These are phyloP conservation scores for Magallana ariakensis DNA, from an alignment of 1,140 invertebrate genomes.

Conservation along the genomic window DNA sequence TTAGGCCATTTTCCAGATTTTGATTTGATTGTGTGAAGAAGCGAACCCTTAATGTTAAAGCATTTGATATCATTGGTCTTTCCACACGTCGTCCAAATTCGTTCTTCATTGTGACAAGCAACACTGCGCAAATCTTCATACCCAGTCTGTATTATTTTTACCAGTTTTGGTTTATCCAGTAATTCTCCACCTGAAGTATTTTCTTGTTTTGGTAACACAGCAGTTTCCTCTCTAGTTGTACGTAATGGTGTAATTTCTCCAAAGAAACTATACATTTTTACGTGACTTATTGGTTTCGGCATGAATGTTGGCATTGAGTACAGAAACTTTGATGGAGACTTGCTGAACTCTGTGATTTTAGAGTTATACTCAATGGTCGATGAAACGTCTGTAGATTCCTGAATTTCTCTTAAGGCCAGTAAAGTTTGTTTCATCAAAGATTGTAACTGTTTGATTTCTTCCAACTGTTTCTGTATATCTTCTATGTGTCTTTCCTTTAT, in stretches of 20 bases:
- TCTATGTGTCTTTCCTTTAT: not conserved
- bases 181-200: not conserved
- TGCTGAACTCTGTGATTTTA: not conserved
- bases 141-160: not conserved
- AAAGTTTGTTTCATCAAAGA: not conserved
- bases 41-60: not conserved
- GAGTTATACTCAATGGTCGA: not conserved
- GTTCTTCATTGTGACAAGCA: not conserved
- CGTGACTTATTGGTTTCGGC: not conserved
- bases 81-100: not conserved
- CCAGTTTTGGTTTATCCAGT: not conserved
- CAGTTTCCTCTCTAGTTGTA: not conserved
- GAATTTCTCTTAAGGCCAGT: not conserved
- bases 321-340: not conserved
- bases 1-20: not conserved
- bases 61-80: not conserved
- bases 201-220: not conserved
- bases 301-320: not conserved
- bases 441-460: not conserved
- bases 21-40: not conserved
- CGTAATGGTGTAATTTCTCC: too few species aligned
- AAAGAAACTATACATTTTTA: not conserved
- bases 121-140: not conserved
- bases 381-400: not conserved
- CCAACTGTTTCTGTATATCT: not conserved